A percentile compares a stretch with the other conserved stretches of the same genome.
Evolutionary conservation across 2,797 vertebrate genomes (phyloP).

Genomic region (Loriculus beryllinus): DNA sequence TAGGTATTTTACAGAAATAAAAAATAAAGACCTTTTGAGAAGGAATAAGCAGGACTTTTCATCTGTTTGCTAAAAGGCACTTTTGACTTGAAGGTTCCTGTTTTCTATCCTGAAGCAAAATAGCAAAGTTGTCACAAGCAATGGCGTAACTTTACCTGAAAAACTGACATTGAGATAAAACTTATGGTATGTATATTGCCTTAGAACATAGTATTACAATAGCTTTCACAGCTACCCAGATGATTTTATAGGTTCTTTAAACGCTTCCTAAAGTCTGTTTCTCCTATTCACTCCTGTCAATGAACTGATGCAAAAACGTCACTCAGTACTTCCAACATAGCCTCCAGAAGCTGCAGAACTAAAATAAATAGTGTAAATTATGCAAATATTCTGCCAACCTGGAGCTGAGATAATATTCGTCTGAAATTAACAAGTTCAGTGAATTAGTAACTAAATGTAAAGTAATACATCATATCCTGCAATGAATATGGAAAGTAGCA

Average conservation of each 20-base stretch:
- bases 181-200: not conserved
- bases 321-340: not conserved
- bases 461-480: not conserved
- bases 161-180: not conserved
- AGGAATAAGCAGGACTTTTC: not conserved
- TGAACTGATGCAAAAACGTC: not conserved
- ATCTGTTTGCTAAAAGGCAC: not conserved
- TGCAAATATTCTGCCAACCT: not conserved
- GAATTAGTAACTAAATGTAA: not conserved
- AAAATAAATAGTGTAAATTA: not conserved
- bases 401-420: not conserved
- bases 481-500: not conserved
- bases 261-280: not conserved
- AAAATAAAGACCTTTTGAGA: not conserved
- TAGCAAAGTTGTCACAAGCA: not conserved
- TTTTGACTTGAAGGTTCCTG: not conserved
- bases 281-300: not conserved
- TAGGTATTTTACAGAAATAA: not conserved
- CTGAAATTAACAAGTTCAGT: not conserved
- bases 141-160: not conserved
- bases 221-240: not conserved
- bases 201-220: not conserved
- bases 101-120: not conserved
- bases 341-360: not conserved
- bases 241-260: not conserved